Evolutionary conservation across 2,888 invertebrate genomes (phyloP), one percentile per base, ranked within the genome.

Genomic region (Caenorhabditis drosophilae): DNA sequence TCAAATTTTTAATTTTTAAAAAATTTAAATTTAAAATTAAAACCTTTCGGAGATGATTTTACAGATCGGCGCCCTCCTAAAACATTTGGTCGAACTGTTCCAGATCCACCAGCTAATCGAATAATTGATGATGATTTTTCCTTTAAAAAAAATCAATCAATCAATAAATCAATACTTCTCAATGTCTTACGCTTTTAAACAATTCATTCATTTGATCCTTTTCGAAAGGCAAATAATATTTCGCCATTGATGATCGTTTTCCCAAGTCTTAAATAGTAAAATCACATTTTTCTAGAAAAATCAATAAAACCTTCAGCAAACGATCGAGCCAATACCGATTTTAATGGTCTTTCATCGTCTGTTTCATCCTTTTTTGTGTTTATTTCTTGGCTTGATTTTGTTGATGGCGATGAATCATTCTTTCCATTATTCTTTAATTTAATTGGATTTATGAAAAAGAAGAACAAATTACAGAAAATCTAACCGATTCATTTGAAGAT

Each of bases 291-390:
- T 9, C n/a, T n/a, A 9, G 31, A 31, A 31, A 9, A 12, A n/a
- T n/a, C n/a, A 36, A n/a, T 12, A 4, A 36, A 36, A 12, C 61
- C 61, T 2, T 51, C 46, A 23, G 34, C 41, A 2, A 61, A 42
- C 1, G 55, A 51, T 6, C 48, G 16, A 0, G 55, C 55, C n/a
- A 61, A 46, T 46, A 48, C 47, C 4, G 61, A 61, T 26, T 61
- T 61, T 4, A 56, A 18, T 1, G 55, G 61, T 6, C 61, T 27
- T 22, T 47, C 47, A 35, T 44, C 27, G 18, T 38, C 26, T 2
- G 22, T 22, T 23, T 49, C 40, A 38, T 15, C 38, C 38, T 6
- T 11, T 38, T 6, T 38, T 11, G 34, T 40, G 16, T 49, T 15
- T 12, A 4, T 23, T 11, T n/a, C 18, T 34, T 34, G 18, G 6